Conservation (phyloP, 2,888 invertebrate genomes). For the Theretra japonica region DNA sequence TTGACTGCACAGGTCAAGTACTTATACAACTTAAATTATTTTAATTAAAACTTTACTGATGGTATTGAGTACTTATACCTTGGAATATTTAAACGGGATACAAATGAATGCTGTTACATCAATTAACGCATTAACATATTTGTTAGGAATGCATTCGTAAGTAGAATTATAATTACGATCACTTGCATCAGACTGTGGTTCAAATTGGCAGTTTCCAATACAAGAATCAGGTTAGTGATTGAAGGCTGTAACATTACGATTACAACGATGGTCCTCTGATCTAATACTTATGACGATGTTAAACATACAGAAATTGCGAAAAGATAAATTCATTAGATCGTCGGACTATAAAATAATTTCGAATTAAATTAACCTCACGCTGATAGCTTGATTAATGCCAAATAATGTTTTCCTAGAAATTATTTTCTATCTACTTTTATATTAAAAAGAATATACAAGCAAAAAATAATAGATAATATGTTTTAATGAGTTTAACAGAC, state of each 20-base stretch:
- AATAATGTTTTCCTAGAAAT: background rate
- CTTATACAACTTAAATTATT: background rate
- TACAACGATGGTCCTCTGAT: background rate
- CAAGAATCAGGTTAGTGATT: background rate
- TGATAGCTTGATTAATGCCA: too few relatives aligned
- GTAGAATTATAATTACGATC: slow-evolving; percentile 1
- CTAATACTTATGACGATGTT: background rate
- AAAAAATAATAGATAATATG: slow-evolving; percentile 1
- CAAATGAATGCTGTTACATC: background rate
- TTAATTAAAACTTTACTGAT: slow-evolving; percentile 6
- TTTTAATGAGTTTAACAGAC: background rate
- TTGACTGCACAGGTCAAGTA: slow-evolving; percentile 9
- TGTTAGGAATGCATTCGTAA: background rate
- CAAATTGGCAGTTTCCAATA: background rate
- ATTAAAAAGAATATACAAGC: too few relatives aligned
- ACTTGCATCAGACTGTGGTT: background rate
- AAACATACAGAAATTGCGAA: too few relatives aligned
- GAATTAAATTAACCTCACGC: too few relatives aligned
- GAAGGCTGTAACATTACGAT: background rate
- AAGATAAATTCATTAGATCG: too few relatives aligned
- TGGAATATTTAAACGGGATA: slow-evolving; percentile 8
- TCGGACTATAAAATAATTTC: too few relatives aligned
- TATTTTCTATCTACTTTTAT: background rate
- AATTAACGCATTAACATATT: slow-evolving; percentile 14
- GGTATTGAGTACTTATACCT: background rate